A percentile compares a stretch with the other conserved stretches of the same genome.
These are phyloP conservation scores for Lagocephalus sceleratus DNA, from an alignment of 2,797 vertebrate genomes.

Conservation along the genomic window DNA sequence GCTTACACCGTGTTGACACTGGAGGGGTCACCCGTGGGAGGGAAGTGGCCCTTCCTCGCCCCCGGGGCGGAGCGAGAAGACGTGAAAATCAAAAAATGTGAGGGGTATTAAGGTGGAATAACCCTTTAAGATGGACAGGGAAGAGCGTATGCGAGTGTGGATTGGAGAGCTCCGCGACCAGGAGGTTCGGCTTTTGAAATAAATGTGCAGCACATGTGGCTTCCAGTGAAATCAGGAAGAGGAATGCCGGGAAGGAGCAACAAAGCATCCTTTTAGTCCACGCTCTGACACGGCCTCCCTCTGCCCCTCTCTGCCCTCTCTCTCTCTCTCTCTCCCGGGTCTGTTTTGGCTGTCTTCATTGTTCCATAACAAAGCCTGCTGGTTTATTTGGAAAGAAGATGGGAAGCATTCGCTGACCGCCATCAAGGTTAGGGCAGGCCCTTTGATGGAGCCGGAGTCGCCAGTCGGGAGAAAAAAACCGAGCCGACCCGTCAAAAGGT, in stretches of 20 bases:
- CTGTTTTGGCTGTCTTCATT: conserved; percentile 68
- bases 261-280: neutral
- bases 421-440: conserved; percentile 10
- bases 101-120: neutral
- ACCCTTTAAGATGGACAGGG: too few relatives aligned
- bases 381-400: conserved; percentile 56
- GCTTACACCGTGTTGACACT: conserved; percentile 58
- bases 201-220: too few relatives aligned
- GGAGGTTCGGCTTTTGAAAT: too few relatives aligned
- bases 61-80: too few relatives aligned
- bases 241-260: too few relatives aligned
- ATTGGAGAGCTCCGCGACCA: too few relatives aligned
- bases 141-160: too few relatives aligned
- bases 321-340: conserved; percentile 20
- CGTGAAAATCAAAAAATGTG: neutral
- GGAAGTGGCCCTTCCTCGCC: conserved; percentile 37
- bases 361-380: conserved; percentile 65
- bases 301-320: too few relatives aligned
- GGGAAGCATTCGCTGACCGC: conserved; percentile 25
- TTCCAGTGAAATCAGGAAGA: too few relatives aligned
- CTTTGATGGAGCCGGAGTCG: too few relatives aligned
- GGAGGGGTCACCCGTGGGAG: conserved; percentile 63
- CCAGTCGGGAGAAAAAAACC: conserved; percentile 2
- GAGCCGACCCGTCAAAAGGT: neutral
- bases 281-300: neutral